phyloP scores from a whole-genome alignment of 2,797 vertebrate genomes.

The Aratinga solstitialis region DNA sequence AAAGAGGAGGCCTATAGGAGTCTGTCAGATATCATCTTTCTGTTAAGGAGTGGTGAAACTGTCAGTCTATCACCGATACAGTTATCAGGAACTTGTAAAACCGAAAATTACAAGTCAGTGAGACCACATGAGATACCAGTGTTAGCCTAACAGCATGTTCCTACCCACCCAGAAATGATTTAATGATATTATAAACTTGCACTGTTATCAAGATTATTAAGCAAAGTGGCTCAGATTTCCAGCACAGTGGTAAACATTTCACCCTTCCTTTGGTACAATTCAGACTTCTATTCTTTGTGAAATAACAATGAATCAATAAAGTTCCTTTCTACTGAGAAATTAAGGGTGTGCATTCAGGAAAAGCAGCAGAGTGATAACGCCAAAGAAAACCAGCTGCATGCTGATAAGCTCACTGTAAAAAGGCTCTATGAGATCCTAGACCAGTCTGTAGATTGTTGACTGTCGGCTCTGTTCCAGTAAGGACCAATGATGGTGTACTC shows the following conservation, averaged over 20 bases:
- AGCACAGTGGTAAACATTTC: slow-evolving; percentile 49
- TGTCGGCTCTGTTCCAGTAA: not conserved
- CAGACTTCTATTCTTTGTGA: slow-evolving; percentile 44
- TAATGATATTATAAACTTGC: slow-evolving; percentile 19
- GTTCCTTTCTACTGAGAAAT: slow-evolving; percentile 62
- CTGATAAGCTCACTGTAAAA: slow-evolving; percentile 47
- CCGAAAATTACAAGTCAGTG: not conserved
- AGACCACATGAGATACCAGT: not conserved
- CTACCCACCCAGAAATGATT: slow-evolving; percentile 42
- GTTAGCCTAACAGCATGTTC: slow-evolving; percentile 7
- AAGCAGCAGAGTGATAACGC: not conserved
- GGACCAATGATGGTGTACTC: not conserved
- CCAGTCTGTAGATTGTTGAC: not conserved
- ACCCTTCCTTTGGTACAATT: slow-evolving; percentile 64
- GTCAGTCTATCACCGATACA: not conserved
- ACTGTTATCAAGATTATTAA: slow-evolving; percentile 28
- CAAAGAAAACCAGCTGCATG: slow-evolving; percentile 36
- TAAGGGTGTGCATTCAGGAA: slow-evolving; percentile 62
- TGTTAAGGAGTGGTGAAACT: not conserved
- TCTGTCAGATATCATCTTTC: not conserved
- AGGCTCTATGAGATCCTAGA: not conserved
- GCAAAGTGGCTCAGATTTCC: slow-evolving; percentile 24
- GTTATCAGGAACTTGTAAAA: not conserved
- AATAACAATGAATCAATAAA: slow-evolving; percentile 61
- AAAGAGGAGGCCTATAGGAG: not conserved